Evolutionary conservation across 2,888 invertebrate genomes (phyloP), one percentile per base, ranked within the genome.

Genomic region (Agrochola litura): DNA sequence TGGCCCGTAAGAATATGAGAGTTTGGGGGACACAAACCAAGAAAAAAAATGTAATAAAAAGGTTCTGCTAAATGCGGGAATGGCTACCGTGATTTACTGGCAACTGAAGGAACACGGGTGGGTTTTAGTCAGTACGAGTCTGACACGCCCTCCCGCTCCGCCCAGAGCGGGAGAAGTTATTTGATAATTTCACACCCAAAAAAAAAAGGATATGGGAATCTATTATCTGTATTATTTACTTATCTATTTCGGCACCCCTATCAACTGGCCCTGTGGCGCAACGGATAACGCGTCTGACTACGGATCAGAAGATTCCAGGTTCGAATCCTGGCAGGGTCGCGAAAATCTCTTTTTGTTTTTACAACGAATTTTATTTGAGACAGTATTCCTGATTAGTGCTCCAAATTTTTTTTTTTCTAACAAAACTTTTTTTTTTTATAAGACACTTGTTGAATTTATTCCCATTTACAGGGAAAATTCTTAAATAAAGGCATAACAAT

Each of bases 261-360:
- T 0, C 72, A 85, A 77, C 90, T n/a, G 97, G 97, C 97, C 97
- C 96, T 97, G 97, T 97, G 97, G 97, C 97, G 97, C 97, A 97
- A 97, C 93, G 97, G 97, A 97, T 97, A 97, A 97, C 97, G 97
- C 97, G 97, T 97, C 97, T 97, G 97, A 97, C 97, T 97, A 97
- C 97, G 97, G 97, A 97, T 97, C 97, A 97, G 97, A 97, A 97
- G 97, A 97, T 97, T 97, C 97, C 97, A 97, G 97, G 97, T 97
- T 97, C 97, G 97, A 97, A 97, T 97, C 97, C 97, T 97, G 97
- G 97, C 97, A 97, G 95, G 97, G 97, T 97, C 97, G 97, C 86
- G 6, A 4, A 0, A 0, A 0, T 0, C 0, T 49, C 64, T 82
- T 87, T 88, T 88, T 84, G 71, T n/a, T 52, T 72, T 8, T 6